Evolutionary conservation across 1,140 invertebrate species (phyloP).

Genomic region (Parasteatoda tepidariorum): DNA sequence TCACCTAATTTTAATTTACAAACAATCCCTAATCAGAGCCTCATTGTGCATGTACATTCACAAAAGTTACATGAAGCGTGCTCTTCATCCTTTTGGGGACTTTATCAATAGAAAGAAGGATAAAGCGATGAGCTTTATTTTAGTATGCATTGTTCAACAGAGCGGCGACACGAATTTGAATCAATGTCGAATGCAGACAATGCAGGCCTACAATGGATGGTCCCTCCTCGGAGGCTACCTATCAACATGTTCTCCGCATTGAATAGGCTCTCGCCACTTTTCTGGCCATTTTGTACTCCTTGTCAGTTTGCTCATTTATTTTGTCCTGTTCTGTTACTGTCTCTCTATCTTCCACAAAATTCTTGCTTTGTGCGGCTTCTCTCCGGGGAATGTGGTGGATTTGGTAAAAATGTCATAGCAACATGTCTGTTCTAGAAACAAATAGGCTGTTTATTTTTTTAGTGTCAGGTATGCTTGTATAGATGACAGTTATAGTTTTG

Average conservation of each 20-base stretch:
- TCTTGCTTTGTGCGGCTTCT: not conserved
- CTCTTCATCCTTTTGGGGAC: not conserved
- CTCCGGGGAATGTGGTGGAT: not conserved
- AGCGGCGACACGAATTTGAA: conserved; percentile 23
- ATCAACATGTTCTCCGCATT: not conserved
- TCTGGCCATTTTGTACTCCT: not conserved
- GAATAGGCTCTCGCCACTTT: not conserved
- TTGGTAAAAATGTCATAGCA: not conserved
- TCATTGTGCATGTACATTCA: not conserved
- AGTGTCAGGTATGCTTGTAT: no score
- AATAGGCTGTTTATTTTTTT: no score
- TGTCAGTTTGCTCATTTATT: not conserved
- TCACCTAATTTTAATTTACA: no score
- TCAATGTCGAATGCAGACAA: conserved; percentile 33
- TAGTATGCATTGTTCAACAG: not conserved
- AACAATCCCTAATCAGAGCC: not conserved
- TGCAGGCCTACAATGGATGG: not conserved
- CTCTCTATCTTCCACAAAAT: not conserved
- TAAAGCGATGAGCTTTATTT: conserved; percentile 14
- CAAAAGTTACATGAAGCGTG: not conserved
- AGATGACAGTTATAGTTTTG: no score
- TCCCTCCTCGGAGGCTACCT: conserved; percentile 3
- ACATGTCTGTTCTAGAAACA: no score
- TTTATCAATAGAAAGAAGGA: conserved; percentile 12
- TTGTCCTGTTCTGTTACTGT: not conserved